phyloP scores from a whole-genome alignment of 1,140 invertebrate genomes.

The Brachionus calyciflorus region DNA sequence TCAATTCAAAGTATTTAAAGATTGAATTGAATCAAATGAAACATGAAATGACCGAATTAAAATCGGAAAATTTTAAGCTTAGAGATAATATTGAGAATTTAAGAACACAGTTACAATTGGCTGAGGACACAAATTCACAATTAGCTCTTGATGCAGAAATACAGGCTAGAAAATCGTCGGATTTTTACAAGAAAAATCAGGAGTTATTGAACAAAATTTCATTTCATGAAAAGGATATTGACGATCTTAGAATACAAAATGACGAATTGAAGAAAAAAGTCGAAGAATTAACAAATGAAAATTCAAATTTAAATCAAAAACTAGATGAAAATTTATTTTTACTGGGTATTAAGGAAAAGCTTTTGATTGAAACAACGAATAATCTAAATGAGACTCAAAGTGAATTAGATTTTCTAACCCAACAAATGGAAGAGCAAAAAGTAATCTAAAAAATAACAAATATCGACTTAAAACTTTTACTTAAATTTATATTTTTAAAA shows the following conservation, averaged over 20 bases:
- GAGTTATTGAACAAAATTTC: not conserved
- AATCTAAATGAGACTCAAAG: not conserved
- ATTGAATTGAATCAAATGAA: not conserved
- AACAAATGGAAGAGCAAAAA: not conserved
- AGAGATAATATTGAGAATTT: not conserved
- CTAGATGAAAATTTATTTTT: conserved; percentile 4
- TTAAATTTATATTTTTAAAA: too few species aligned
- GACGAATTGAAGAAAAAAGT: not conserved
- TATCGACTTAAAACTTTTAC: too few species aligned
- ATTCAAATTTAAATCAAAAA: conserved; percentile 5
- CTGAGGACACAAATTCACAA: conserved; percentile 19
- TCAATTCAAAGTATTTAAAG: not conserved
- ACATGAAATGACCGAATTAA: not conserved
- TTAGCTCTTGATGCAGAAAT: not conserved
- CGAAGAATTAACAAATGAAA: not conserved
- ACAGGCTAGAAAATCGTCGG: not conserved
- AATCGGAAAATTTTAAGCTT: conserved; percentile 19
- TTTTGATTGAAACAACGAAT: not conserved
- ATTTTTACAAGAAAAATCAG: not conserved
- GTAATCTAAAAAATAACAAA: too few species aligned
- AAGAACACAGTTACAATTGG: not conserved
- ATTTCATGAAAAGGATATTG: conserved; percentile 8
- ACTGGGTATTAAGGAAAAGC: not conserved
- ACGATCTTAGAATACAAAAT: not conserved
- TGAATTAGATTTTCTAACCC: not conserved